phyloP scores from a whole-genome alignment of 1,140 invertebrate genomes.

The Stratiolaelaps scimitus region DNA sequence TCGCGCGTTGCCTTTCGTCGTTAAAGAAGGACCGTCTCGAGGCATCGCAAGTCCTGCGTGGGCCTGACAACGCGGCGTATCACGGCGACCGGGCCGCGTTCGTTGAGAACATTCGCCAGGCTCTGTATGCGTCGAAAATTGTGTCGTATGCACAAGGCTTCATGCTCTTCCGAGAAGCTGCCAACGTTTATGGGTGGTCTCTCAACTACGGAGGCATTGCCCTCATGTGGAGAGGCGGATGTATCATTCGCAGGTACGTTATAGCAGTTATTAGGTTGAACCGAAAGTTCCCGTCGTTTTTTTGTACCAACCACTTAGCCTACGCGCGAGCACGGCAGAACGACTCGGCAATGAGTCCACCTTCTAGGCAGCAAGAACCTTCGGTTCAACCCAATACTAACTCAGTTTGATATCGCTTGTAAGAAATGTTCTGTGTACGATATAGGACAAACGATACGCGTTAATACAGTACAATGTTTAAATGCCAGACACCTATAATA shows the following conservation, averaged over 20 bases:
- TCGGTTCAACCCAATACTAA: too few relatives aligned
- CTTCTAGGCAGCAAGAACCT: too few relatives aligned
- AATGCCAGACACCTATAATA: too few relatives aligned
- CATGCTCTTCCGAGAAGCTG: constrained; percentile 91
- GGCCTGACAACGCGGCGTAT: constrained; percentile 48
- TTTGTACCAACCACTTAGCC: too few relatives aligned
- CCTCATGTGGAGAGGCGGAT: constrained; percentile 98
- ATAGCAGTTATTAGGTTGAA: too few relatives aligned
- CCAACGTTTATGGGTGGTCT: constrained; percentile 78
- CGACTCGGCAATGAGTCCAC: too few relatives aligned
- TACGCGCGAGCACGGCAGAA: too few relatives aligned
- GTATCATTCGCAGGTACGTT: constrained; percentile 81
- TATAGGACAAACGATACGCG: too few relatives aligned
- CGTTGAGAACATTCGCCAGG: constrained; percentile 60
- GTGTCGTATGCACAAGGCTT: constrained; percentile 99
- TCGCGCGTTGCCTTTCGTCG: constrained; percentile 83
- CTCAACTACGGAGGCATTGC: constrained; percentile 96
- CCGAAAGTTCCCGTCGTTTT: too few relatives aligned
- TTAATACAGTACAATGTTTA: too few relatives aligned
- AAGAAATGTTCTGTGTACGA: too few relatives aligned
- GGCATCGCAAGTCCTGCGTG: constrained; percentile 63
- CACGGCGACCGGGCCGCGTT: constrained; percentile 65
- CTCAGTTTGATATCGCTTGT: too few relatives aligned
- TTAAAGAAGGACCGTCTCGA: constrained; percentile 65
- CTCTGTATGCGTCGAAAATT: constrained; percentile 94